These are phyloP conservation scores for Cherax destructor DNA, from an alignment of 1,140 invertebrate species.

Conservation along the genomic window DNA sequence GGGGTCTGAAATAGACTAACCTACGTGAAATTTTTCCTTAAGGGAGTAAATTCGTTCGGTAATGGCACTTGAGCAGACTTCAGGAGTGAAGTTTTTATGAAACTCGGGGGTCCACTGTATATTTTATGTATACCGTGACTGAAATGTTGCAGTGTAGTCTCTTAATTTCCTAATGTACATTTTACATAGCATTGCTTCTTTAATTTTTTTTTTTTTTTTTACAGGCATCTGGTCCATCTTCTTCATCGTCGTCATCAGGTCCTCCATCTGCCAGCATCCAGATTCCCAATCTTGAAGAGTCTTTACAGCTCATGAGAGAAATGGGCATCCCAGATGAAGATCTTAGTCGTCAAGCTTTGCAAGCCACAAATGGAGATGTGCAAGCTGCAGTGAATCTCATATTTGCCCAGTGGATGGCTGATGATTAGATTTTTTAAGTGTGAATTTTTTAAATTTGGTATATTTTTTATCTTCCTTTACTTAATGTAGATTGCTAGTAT, in stretches of 20 bases:
- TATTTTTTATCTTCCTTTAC: no score
- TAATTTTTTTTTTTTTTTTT: neutral
- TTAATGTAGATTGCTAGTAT: no score
- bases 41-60: no score
- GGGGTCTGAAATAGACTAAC: no score
- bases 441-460: no score
- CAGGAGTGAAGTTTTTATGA: no score
- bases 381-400: conserved; percentile 77
- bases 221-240: conserved; percentile 40
- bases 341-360: conserved; percentile 76
- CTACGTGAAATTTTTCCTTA: no score
- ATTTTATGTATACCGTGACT: neutral
- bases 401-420: conserved; percentile 75
- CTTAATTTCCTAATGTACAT: no score
- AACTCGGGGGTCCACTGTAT: no score
- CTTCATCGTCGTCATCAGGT: conserved; percentile 21
- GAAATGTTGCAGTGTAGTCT: no score
- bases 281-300: conserved; percentile 65
- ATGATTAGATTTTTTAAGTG: conserved; percentile 35
- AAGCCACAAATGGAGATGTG: conserved; percentile 77
- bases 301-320: conserved; percentile 76
- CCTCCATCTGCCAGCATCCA: conserved; percentile 37
- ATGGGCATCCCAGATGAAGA: conserved; percentile 78
- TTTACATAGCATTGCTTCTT: neutral
- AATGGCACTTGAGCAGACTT: no score